Conservation (phyloP, 2,888 invertebrate species). For the Brenthis ino region DNA sequence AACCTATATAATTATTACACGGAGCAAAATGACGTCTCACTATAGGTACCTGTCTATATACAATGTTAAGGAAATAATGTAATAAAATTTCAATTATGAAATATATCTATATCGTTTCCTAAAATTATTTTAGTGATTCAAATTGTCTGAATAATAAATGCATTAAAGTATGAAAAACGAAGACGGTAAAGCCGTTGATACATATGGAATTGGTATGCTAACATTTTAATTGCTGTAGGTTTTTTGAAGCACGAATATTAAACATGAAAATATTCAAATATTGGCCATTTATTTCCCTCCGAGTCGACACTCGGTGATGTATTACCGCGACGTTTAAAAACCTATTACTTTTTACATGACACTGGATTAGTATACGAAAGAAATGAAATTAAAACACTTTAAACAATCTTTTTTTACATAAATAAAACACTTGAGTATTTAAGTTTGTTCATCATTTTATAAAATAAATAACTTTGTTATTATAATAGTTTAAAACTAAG, state of each 20-base stretch:
- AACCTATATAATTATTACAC: too few species aligned
- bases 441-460: conserved; percentile 3
- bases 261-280: conserved; percentile 45
- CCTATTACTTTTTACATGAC: conserved; percentile 69
- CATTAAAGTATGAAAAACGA: conserved; percentile 14
- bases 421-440: neutral
- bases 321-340: conserved; percentile 66
- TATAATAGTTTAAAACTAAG: too few species aligned
- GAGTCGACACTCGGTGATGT: conserved; percentile 53
- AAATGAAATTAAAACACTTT: conserved; percentile 39
- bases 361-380: conserved; percentile 49
- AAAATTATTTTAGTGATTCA: neutral
- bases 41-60: too few species aligned
- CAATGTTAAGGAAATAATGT: too few species aligned
- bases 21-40: too few species aligned
- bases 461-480: too few species aligned
- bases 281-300: conserved; percentile 48
- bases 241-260: conserved; percentile 42
- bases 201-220: conserved; percentile 39
- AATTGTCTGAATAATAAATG: conserved; percentile 18
- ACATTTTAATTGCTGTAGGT: conserved; percentile 47
- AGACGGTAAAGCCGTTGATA: conserved; percentile 27
- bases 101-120: too few species aligned
- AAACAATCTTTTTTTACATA: neutral
- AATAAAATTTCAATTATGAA: too few species aligned